Evolutionary conservation across 30 jellyfish, hydroid and myxozoan genomes (phyloP).

Genomic region (Clytia hemisphaerica): DNA sequence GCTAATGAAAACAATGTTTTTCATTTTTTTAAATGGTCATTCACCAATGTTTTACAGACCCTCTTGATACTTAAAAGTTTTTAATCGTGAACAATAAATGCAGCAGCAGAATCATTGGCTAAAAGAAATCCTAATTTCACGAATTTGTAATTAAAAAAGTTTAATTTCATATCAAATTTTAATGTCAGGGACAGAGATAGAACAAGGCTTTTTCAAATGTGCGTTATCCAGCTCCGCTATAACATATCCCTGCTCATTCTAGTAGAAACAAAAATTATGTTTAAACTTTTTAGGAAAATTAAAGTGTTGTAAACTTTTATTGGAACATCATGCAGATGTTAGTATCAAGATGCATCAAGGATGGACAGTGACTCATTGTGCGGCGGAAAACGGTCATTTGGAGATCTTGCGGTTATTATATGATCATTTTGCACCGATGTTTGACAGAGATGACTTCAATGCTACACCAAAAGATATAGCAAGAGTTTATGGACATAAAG

Average conservation of each 20-base stretch:
- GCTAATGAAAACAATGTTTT: too few relatives aligned
- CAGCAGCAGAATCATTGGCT: too few relatives aligned
- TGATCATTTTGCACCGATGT: slow-evolving; percentile 34
- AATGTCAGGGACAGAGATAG: not conserved
- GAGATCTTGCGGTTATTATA: slow-evolving; percentile 41
- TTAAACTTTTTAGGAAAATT: slow-evolving; percentile 41
- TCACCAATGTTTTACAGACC: too few relatives aligned
- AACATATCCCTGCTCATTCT: not conserved
- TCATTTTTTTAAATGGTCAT: too few relatives aligned
- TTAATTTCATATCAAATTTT: not conserved
- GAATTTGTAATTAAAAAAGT: not conserved
- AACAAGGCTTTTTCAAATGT: not conserved
- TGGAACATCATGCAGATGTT: slow-evolving; percentile 74
- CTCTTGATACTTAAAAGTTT: too few relatives aligned
- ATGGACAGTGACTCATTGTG: slow-evolving; percentile 92
- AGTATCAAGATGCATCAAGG: slow-evolving; percentile 65
- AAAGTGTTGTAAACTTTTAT: slow-evolving; percentile 59
- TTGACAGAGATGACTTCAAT: slow-evolving; percentile 58
- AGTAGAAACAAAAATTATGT: not conserved
- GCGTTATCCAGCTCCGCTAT: not conserved
- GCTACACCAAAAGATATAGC: slow-evolving; percentile 74
- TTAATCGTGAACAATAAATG: too few relatives aligned
- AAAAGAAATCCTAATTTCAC: too few relatives aligned
- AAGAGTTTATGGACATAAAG: slow-evolving; percentile 47
- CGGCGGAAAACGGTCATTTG: slow-evolving; percentile 78